A percentile compares a stretch with the other conserved stretches of the same genome.
These are phyloP conservation scores for Oreotrochilus melanogaster DNA, from an alignment of 2,113 vertebrate genomes.

Conservation along the genomic window DNA sequence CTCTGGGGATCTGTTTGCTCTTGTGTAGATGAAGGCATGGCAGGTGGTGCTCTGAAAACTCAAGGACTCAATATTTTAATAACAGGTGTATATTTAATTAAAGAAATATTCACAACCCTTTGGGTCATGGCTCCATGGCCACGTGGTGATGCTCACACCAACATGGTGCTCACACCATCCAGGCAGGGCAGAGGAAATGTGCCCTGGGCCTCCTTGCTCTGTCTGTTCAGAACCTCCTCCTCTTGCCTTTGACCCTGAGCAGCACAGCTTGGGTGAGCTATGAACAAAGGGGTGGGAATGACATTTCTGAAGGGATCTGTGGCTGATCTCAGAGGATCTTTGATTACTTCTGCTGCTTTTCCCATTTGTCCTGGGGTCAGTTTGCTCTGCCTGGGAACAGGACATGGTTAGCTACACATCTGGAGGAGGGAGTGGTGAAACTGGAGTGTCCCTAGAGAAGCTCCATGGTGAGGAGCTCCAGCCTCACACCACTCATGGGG, in stretches of 20 bases:
- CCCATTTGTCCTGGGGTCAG: background rate
- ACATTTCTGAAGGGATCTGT: background rate
- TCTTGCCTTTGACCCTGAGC: background rate
- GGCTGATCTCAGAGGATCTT: background rate
- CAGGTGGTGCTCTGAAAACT: background rate
- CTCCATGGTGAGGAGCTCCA: background rate
- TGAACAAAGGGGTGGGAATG: background rate
- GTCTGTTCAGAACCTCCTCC: background rate
- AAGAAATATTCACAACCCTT: background rate
- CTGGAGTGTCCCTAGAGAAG: background rate
- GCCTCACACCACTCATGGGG: background rate
- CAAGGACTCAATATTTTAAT: background rate
- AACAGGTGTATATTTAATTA: background rate
- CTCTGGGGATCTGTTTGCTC: background rate
- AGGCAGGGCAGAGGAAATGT: background rate
- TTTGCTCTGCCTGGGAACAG: background rate
- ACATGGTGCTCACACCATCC: accelerated
- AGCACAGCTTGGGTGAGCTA: background rate
- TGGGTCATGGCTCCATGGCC: background rate
- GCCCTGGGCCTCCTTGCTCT: background rate
- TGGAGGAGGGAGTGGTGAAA: background rate
- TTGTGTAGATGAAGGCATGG: background rate
- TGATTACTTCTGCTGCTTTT: background rate
- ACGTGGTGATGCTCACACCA: background rate
- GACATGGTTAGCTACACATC: background rate